phyloP scores from a whole-genome alignment of 2,888 invertebrate species.

The Meandrusa payeni region DNA sequence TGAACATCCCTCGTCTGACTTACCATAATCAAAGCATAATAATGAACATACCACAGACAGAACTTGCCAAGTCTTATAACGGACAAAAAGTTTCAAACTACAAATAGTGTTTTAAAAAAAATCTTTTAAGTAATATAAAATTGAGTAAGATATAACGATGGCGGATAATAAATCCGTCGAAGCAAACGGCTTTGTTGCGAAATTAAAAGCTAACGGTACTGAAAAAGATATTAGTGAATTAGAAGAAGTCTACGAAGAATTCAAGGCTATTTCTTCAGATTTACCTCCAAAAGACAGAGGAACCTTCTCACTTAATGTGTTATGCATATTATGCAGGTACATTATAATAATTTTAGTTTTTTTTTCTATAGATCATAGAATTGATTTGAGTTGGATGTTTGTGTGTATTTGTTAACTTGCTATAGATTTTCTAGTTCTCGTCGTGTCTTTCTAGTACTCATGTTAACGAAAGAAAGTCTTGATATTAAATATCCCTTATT shows the following conservation, averaged over 20 bases:
- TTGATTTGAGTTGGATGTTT: too few relatives aligned
- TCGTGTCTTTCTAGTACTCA: too few relatives aligned
- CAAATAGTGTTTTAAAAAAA: conserved; percentile 6
- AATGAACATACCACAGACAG: too few relatives aligned
- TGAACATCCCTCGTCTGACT: too few relatives aligned
- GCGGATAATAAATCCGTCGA: conserved; percentile 42
- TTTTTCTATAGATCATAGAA: too few relatives aligned
- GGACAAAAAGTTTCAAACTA: conserved; percentile 21
- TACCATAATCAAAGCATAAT: too few relatives aligned
- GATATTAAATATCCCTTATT: too few relatives aligned
- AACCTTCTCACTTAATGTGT: conserved; percentile 56
- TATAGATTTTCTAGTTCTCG: too few relatives aligned
- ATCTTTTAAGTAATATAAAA: neutral
- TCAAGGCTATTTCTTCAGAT: conserved; percentile 40
- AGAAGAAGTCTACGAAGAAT: conserved; percentile 41
- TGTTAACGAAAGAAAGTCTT: too few relatives aligned
- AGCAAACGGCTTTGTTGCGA: conserved; percentile 52
- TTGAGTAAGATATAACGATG: conserved; percentile 14
- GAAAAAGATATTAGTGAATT: conserved; percentile 47
- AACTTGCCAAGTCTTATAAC: too few relatives aligned
- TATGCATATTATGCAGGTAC: conserved; percentile 69
- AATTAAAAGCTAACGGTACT: conserved; percentile 54
- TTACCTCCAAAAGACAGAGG: conserved; percentile 49
- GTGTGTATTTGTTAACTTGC: too few relatives aligned
- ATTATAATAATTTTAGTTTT: too few relatives aligned